Conservation (phyloP, 2,888 invertebrate genomes). For the Trissoscelio sp. region DNA sequence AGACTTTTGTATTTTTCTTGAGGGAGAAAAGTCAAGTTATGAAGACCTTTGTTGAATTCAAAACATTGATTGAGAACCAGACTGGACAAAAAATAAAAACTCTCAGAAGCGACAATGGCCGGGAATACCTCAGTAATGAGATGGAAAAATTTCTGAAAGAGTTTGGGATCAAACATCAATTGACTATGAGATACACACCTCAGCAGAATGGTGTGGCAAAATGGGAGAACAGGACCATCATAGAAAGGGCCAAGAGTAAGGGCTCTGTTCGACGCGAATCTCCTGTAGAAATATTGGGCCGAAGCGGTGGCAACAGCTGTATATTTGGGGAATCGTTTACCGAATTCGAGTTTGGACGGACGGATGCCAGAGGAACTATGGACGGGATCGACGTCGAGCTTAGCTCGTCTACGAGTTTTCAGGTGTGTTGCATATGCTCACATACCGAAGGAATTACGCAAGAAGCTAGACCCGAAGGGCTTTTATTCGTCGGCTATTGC, state of each 20-base stretch:
- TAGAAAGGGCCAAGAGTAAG: not conserved
- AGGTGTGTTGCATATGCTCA: not conserved
- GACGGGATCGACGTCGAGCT: no score
- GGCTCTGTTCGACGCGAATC: no score
- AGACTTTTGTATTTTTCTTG: no score
- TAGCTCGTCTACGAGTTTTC: no score
- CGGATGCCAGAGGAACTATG: no score
- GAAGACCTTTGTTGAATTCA: not conserved
- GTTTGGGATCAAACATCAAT: not conserved
- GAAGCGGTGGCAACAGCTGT: not conserved
- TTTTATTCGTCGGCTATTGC: not conserved
- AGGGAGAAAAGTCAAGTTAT: no score
- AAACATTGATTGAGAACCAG: not conserved
- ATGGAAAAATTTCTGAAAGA: not conserved
- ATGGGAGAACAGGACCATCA: not conserved
- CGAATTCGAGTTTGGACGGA: no score
- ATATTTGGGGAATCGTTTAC: conserved; percentile 1
- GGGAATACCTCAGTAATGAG: not conserved
- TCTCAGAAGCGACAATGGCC: not conserved
- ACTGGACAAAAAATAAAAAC: not conserved
- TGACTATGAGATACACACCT: not conserved
- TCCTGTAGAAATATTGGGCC: no score
- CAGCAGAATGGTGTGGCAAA: not conserved
- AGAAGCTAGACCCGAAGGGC: not conserved
- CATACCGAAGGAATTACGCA: not conserved